Evolutionary conservation across 2,888 invertebrate genomes (phyloP).

Genomic region (Erebia palarica): DNA sequence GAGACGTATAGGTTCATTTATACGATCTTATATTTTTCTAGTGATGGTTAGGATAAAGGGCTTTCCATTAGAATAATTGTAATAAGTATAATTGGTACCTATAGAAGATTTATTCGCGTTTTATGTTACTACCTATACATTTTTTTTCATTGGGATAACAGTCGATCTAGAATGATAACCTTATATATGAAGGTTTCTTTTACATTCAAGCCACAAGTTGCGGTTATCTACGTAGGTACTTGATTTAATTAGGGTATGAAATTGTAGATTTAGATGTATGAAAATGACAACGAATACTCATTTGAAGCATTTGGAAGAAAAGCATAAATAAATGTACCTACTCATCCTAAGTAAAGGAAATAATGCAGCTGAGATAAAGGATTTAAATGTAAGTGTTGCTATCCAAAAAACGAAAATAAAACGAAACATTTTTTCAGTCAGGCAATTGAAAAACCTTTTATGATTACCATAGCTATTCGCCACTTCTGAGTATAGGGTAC

Average conservation of each 20-base stretch:
- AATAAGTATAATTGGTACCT: no score
- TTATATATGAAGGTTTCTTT: not conserved
- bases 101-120: no score
- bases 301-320: not conserved
- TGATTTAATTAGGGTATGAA: not conserved
- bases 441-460: no score
- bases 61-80: not conserved
- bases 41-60: conserved; percentile 7
- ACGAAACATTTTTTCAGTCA: no score
- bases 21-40: conserved; percentile 24
- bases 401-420: not conserved
- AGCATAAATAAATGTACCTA: not conserved
- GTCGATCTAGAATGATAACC: conserved; percentile 13
- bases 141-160: not conserved
- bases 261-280: not conserved
- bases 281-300: not conserved
- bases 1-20: conserved; percentile 29
- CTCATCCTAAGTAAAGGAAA: not conserved
- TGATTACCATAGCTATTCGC: no score
- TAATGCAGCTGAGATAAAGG: not conserved
- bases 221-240: not conserved
- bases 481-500: not conserved
- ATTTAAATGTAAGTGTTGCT: not conserved
- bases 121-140: not conserved
- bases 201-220: not conserved